A percentile compares a stretch with the other conserved stretches of the same genome.
Evolutionary conservation across 2,797 vertebrate species (phyloP).

Genomic region (Clarias fuscus): DNA sequence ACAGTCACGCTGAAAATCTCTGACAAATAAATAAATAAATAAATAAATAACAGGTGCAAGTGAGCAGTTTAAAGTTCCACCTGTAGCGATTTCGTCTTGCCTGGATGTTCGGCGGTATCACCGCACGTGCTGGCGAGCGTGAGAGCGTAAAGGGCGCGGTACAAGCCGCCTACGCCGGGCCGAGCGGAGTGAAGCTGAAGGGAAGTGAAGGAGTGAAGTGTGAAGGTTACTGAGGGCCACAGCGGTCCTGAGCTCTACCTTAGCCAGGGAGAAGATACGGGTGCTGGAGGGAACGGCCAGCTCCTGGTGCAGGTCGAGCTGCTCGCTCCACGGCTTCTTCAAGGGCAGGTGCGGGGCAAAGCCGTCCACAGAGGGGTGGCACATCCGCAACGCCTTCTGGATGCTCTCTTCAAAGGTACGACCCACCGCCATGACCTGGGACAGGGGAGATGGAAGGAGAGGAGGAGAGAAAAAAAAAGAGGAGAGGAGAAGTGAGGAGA

Average conservation of each 20-base stretch:
- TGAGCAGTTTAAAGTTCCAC: not conserved
- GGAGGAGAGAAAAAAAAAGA: too few relatives aligned
- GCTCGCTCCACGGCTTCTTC: constrained; percentile 83
- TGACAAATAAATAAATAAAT: not conserved
- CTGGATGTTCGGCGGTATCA: not conserved
- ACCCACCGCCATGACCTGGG: constrained; percentile 92
- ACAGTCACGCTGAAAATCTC: not conserved
- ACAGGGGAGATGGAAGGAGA: not conserved
- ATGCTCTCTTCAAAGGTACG: constrained; percentile 93
- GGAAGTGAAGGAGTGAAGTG: not conserved
- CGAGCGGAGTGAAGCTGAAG: not conserved
- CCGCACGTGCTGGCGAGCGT: not conserved
- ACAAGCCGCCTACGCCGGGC: not conserved
- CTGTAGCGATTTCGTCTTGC: not conserved
- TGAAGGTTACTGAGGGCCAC: not conserved
- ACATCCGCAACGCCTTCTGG: constrained; percentile 95
- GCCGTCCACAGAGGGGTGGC: constrained; percentile 89
- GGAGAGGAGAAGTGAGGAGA: too few relatives aligned
- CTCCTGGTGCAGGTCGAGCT: constrained; percentile 79
- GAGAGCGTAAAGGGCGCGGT: not conserved
- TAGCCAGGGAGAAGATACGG: constrained; percentile 88
- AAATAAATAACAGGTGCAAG: not conserved
- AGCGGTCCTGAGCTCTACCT: constrained; percentile 72
- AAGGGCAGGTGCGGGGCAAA: constrained; percentile 86
- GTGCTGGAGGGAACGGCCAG: constrained; percentile 87